Base-by-base conservation (phyloP, 2,888 invertebrate genomes). In the Stenolophus ochropezus region DNA sequence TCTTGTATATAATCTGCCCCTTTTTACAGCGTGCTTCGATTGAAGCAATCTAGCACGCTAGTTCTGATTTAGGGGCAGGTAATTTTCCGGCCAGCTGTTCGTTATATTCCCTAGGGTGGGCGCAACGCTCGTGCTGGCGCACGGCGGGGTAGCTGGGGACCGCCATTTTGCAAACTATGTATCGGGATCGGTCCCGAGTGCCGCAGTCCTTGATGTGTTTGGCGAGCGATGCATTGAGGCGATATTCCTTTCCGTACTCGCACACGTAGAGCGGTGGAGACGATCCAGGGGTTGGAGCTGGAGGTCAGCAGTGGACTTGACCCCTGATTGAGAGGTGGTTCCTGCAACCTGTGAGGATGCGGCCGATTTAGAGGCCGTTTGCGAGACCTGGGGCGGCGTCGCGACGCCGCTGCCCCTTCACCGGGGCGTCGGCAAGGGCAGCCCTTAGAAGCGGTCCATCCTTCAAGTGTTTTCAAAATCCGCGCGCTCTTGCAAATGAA, bases 71-170 rank as follows among this genome's bases (percentile, higher is more conserved):
- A 5, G 51, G 16, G n/a, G 51, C 51, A 16, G 51, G 16, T 51
- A 51, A 16, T 16, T 51, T 51, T 1, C 16, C 16, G 4, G n/a
- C 51, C 16, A 51, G 16, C 5, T 51, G 14, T 5, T 51, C 16
- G 14, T 14, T 8, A 6, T 23, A 27, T 23, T 5, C 61, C 16
- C 2, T 14, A 4, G 4, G 3, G 14, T 56, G 58, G 1, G 58
- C 58, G 1, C 58, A 18, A 2, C 14, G 3, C 58, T 56, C 58
- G 58, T 56, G 58, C 58, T 56, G 61, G 4, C 61, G 61, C 61
- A 61, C 61, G 61, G 61, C 6, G 8, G 61, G 11, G 27, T 21
- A 61, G 11, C 4, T 25, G 25, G 61, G 16, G 21, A 61, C n/a
- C 4, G 27, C 1, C 61, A 61, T 61, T 2, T 21, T 21, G 6